These are phyloP conservation scores for Drosophila mulleri DNA, from an alignment of 2,888 invertebrate species.

Conservation along the genomic window DNA sequence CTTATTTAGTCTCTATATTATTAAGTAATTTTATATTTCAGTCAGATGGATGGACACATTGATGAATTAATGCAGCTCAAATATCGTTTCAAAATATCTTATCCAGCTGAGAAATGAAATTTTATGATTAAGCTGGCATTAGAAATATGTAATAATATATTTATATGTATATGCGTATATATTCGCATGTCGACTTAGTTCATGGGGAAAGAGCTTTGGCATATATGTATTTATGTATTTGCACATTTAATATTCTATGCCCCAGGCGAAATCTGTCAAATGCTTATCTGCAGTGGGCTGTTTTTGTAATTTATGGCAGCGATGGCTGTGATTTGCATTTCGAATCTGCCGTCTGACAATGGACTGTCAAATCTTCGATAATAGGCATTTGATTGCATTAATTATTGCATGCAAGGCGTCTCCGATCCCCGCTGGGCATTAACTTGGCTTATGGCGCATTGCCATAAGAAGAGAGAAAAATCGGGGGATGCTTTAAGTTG, in stretches of 20 bases:
- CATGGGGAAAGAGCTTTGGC: constrained; percentile 9
- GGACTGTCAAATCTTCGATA: constrained; percentile 61
- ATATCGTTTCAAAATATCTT: not conserved
- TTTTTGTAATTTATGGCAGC: constrained; percentile 47
- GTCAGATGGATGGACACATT: too few relatives aligned
- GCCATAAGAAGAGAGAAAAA: not conserved
- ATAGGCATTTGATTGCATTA: constrained; percentile 51
- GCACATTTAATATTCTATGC: constrained; percentile 18
- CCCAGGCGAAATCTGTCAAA: constrained; percentile 45
- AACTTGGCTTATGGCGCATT: not conserved
- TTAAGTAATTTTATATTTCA: too few relatives aligned
- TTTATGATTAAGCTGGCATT: not conserved
- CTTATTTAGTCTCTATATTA: too few relatives aligned
- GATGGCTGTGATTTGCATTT: constrained; percentile 59
- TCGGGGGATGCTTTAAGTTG: not conserved
- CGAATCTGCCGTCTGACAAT: constrained; percentile 54
- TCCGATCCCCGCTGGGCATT: not conserved
- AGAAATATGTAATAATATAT: not conserved
- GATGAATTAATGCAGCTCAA: not conserved
- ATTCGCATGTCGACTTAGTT: not conserved
- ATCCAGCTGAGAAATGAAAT: not conserved
- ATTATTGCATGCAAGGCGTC: constrained; percentile 30
- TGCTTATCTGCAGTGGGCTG: constrained; percentile 55
- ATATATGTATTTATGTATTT: constrained; percentile 27
- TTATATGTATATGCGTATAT: too few relatives aligned